Base-by-base conservation (phyloP, 2,888 invertebrate genomes). In the Beris morrisii region DNA sequence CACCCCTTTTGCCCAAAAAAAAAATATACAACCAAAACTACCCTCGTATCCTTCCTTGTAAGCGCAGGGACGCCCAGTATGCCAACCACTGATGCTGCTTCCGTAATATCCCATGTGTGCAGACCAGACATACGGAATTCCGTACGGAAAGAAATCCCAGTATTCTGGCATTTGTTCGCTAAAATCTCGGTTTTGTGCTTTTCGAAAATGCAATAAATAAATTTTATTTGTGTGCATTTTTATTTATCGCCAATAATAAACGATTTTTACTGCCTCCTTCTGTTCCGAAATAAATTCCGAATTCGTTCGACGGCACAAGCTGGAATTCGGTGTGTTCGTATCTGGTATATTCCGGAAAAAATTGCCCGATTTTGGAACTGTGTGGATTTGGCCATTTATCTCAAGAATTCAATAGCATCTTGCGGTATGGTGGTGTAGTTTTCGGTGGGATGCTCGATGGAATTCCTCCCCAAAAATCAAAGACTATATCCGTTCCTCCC, bases 1-100 rank as follows among this genome's bases (percentile, higher is more conserved):
- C 38, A 38, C 9, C 9, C 38, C 38, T 38, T 9, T 9, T 7
- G 38, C 38, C 38, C 38, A 83, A 84, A 84, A 84, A 84, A 84
- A 84, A 84, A 84, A 84, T 85, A 84, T 74, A 76, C 76, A 76
- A 78, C 76, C 22, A 22, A 76, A 75, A 75, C 75, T 75, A 75
- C 73, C 73, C 71, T 73, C 73, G 73, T 74, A 72, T 74, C 74
- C 74, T 74, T 74, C 74, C 69, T 74, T 74, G 38, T 38, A 9
- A 5, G 38, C 38, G 38, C 7, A 74, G 72, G 69, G 64, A 48
- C 63, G 58, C 48, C 38, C 22, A n/a, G 38, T 38, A 22, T 38
- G 9, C 38, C 7, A 38, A 38, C 38, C 38, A 38, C 38, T 38
- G 38, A 9, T 38, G 58, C 56, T 45, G 58, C 56, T 45, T 75